Percentiles rank a stretch among this genome's conserved stretches.
Evolutionary conservation across 2,888 invertebrate genomes (phyloP).

Genomic region (Oxyscelio sp.): DNA sequence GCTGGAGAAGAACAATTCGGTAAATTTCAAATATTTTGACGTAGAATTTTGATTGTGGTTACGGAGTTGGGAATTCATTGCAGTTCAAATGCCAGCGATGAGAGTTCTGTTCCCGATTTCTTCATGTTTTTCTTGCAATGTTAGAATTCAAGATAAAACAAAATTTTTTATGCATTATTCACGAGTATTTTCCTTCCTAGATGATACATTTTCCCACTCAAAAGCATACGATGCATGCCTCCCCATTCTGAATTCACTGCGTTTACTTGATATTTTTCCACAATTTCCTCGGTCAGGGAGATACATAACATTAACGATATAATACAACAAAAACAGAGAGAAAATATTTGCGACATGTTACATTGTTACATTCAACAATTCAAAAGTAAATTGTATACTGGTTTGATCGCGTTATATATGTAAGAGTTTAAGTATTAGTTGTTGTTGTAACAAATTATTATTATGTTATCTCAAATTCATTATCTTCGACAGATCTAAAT

Average conservation of each 20-base stretch:
- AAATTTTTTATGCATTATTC: slow-evolving; percentile 60
- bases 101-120: too few species aligned
- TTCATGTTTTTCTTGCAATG: slow-evolving; percentile 27
- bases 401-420: too few species aligned
- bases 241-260: not conserved
- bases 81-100: slow-evolving; percentile 26
- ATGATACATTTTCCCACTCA: slow-evolving; percentile 1
- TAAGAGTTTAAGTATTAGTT: too few species aligned
- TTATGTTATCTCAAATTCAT: too few species aligned
- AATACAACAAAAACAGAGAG: not conserved
- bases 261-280: not conserved
- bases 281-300: not conserved
- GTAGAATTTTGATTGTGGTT: slow-evolving; percentile 45
- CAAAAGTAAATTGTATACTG: not conserved
- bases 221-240: not conserved
- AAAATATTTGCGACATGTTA: not conserved
- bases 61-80: slow-evolving; percentile 42
- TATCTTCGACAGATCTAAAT: too few species aligned
- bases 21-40: slow-evolving; percentile 42
- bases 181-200: slow-evolving; percentile 20
- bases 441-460: too few species aligned
- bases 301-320: not conserved
- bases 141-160: slow-evolving; percentile 37
- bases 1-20: too few species aligned
- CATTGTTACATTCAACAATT: not conserved